Percentiles rank a stretch among this genome's conserved stretches.
Conservation (phyloP, 2,888 invertebrate genomes). For the Aproaerema taeniolella region DNA sequence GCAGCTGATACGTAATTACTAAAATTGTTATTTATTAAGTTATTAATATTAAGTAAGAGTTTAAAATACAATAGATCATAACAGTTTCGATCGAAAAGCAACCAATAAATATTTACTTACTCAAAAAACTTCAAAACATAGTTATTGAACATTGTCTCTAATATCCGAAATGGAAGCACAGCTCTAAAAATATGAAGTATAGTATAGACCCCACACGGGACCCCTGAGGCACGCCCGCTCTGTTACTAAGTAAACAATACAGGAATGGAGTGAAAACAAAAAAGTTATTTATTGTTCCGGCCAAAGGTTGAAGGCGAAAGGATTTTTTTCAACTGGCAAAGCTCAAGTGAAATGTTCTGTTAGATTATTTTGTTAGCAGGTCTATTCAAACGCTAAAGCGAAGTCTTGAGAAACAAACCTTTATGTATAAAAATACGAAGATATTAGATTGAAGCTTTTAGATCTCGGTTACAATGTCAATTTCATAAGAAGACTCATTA, state of each 20-base stretch:
- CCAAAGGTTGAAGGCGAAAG: constrained; percentile 40
- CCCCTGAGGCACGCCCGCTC: constrained; percentile 33
- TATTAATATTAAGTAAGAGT: too few relatives aligned
- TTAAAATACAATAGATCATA: too few relatives aligned
- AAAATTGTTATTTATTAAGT: too few relatives aligned
- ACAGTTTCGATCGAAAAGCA: too few relatives aligned
- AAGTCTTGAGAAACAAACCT: constrained; percentile 6
- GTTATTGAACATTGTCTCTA: too few relatives aligned
- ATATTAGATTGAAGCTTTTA: too few relatives aligned
- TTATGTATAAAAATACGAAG: too few relatives aligned
- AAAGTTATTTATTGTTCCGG: constrained; percentile 47
- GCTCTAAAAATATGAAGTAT: constrained; percentile 17
- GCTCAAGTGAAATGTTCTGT: constrained; percentile 19
- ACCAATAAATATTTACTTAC: too few relatives aligned
- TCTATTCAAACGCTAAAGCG: constrained; percentile 17
- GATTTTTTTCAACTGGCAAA: constrained; percentile 21
- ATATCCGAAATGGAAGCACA: not conserved
- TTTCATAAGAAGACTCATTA: too few relatives aligned
- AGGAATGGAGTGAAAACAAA: constrained; percentile 37
- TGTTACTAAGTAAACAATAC: constrained; percentile 45
- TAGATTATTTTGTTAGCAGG: constrained; percentile 24
- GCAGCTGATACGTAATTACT: too few relatives aligned
- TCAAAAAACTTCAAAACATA: too few relatives aligned
- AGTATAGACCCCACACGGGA: constrained; percentile 26
- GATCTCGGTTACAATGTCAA: too few relatives aligned